Conservation (phyloP, 2,888 invertebrate genomes). For the Steinernema carpocapsae region DNA sequence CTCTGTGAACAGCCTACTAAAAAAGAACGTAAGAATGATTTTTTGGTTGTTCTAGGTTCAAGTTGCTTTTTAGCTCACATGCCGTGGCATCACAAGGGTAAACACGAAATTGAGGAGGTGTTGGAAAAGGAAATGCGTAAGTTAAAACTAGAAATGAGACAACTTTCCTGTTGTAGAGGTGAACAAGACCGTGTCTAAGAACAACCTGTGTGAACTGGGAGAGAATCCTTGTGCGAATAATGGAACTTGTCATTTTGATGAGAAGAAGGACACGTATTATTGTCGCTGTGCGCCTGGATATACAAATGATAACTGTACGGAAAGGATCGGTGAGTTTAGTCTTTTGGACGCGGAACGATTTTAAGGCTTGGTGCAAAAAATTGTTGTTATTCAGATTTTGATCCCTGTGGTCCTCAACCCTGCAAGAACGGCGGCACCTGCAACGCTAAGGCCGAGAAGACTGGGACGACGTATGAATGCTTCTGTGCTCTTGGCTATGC, state of each 20-base stretch:
- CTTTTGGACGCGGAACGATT: conserved; percentile 37
- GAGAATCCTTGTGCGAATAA: conserved; percentile 63
- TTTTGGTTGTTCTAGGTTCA: neutral
- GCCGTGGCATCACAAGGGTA: conserved; percentile 61
- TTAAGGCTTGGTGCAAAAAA: neutral
- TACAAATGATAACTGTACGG: conserved; percentile 61
- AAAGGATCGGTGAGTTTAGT: conserved; percentile 52
- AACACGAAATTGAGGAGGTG: conserved; percentile 54
- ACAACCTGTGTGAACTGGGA: conserved; percentile 51
- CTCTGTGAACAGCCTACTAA: conserved; percentile 62
- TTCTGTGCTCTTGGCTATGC: conserved; percentile 63
- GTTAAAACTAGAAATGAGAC: conserved; percentile 24
- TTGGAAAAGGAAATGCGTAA: conserved; percentile 51
- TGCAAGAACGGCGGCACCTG: conserved; percentile 67
- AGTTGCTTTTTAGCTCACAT: conserved; percentile 49
- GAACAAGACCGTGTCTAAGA: neutral
- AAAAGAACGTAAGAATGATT: conserved; percentile 51
- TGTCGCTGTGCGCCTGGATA: conserved; percentile 63
- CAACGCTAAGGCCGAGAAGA: conserved; percentile 39
- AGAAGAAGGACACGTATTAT: conserved; percentile 56
- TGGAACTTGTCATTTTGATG: conserved; percentile 62
- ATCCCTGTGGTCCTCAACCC: conserved; percentile 59
- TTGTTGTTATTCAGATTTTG: no score
- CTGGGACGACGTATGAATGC: conserved; percentile 54
- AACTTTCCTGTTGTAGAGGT: neutral